Evolutionary conservation across 2,888 invertebrate genomes (phyloP), one percentile per base, ranked within the genome.

Genomic region (Beris morrisii): DNA sequence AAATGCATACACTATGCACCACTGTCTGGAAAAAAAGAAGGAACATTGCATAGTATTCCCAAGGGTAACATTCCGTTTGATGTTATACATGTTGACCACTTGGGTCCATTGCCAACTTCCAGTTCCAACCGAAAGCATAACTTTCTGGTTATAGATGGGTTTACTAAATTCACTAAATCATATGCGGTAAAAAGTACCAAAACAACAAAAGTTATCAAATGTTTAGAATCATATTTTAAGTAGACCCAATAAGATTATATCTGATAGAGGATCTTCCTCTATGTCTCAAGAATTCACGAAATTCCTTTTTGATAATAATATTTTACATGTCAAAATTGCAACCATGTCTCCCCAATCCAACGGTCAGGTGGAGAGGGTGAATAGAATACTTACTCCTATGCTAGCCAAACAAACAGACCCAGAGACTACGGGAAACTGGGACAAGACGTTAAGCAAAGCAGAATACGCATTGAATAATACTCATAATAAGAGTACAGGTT

Each of bases 261-360:
- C n/a, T n/a, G n/a, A n/a, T n/a, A n/a, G n/a, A 46, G 64, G 57
- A 5, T 48, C 50, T 30, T 64, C 52, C 30, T 65, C 46, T 46
- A 69, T 66, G 7, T 69, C 63, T 4, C 15, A 56, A 11, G 68
- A 64, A 38, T 66, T 68, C 57, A n/a, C 13, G 4, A 13, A 38
- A 5, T 66, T 59, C 6, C 54, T 64, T 13, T 63, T 68, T 28
- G 15, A 13, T 1, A 65, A 68, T 52, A 52, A 65, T 3, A 68
- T 65, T 43, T 13, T 68, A 6, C 65, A 54, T 4, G 50, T 15
- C 32, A 32, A 32, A 32, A 64, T 6, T 64, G 64, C 7, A n/a
- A n/a, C n/a, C n/a, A n/a, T n/a, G n/a, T 65, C 65, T 12, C 67
- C 59, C 30, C 61, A 61, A 50, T 52, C 68, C 12, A 66, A 68